Conservation (phyloP, 92 coral and sea anemone genomes). For the Phenganax marumi region DNA sequence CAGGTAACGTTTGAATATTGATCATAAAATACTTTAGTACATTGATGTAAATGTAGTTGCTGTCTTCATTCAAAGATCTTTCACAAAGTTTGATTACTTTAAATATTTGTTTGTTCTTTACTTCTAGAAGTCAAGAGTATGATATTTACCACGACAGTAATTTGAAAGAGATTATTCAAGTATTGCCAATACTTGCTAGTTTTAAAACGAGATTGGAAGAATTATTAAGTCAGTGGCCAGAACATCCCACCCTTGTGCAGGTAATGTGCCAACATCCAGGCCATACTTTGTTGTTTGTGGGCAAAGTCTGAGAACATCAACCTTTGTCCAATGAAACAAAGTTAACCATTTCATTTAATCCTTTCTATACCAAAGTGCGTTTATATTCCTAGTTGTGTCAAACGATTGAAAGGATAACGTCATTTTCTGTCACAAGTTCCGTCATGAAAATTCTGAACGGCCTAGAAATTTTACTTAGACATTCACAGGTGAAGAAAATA, state of each 20-base stretch:
- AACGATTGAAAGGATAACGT: constrained; percentile 65
- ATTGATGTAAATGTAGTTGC: too few species aligned
- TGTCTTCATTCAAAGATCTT: too few species aligned
- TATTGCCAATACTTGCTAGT: constrained; percentile 69
- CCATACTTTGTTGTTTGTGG: not conserved
- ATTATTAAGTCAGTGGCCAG: constrained; percentile 86
- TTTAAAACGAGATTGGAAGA: constrained; percentile 67
- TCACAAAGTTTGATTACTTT: too few species aligned
- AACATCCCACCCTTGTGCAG: constrained; percentile 75
- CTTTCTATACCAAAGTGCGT: not conserved
- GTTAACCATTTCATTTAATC: not conserved
- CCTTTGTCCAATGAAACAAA: not conserved
- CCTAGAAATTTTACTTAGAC: constrained; percentile 75
- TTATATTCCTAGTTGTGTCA: constrained; percentile 60
- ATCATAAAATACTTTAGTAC: too few species aligned
- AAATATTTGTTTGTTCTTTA: not conserved
- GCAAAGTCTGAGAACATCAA: not conserved
- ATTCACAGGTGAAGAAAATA: constrained; percentile 75
- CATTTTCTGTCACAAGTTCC: constrained; percentile 86
- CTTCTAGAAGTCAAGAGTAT: constrained; percentile 50
- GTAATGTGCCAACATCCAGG: constrained; percentile 26
- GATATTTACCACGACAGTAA: constrained; percentile 84
- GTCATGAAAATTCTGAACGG: constrained; percentile 90
- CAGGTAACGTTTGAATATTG: too few species aligned
- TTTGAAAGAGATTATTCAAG: constrained; percentile 72